These are phyloP conservation scores for Acrocephalus scirpaceus DNA, from an alignment of 2,797 vertebrate genomes.

Conservation along the genomic window DNA sequence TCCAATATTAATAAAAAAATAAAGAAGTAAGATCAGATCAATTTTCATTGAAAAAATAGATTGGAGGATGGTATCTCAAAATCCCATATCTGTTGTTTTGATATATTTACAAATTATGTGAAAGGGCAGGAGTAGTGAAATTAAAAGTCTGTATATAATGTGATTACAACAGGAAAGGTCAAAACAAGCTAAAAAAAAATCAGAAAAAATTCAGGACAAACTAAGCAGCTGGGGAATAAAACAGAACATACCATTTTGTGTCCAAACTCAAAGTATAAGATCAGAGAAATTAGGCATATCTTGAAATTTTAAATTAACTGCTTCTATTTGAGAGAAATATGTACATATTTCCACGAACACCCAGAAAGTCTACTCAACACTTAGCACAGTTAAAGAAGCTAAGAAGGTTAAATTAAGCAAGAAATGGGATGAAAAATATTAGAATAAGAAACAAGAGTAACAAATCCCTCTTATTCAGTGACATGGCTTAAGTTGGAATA, in stretches of 20 bases:
- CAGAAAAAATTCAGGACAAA: not conserved
- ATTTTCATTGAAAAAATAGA: not conserved
- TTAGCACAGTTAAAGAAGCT: not conserved
- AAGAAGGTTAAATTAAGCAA: not conserved
- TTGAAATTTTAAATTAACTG: not conserved
- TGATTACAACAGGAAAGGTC: not conserved
- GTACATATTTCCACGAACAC: not conserved
- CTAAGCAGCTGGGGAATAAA: not conserved
- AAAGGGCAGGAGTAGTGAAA: not conserved
- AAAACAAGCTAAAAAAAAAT: not conserved
- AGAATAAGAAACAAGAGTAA: not conserved
- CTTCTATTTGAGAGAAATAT: not conserved
- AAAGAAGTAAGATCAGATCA: not conserved
- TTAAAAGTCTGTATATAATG: not conserved
- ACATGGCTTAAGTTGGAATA: not conserved
- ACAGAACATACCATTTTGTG: fast-evolving
- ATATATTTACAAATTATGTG: not conserved
- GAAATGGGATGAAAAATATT: not conserved
- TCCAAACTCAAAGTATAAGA: not conserved
- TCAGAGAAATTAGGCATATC: not conserved
- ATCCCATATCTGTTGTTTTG: not conserved
- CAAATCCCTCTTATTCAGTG: not conserved
- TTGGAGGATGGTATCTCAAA: not conserved
- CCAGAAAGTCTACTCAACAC: not conserved
- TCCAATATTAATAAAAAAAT: not conserved